Evolutionary conservation across 2,888 invertebrate genomes (phyloP), one percentile per base, ranked within the genome.

Genomic region (Lypha dubia): DNA sequence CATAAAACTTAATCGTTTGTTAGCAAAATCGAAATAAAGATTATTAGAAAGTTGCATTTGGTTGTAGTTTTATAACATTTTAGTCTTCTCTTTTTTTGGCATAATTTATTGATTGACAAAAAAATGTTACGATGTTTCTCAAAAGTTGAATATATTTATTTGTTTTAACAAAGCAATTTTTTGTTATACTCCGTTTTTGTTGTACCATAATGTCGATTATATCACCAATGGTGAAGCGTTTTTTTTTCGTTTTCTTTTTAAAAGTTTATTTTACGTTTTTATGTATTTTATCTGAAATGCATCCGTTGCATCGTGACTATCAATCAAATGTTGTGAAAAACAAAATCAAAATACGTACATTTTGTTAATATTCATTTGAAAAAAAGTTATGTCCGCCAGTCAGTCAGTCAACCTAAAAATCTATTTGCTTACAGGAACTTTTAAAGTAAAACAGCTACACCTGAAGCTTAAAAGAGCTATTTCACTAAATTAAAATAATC

Each of bases 391-490:
- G 58, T 65, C 71, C 71, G 71, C 77, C 82, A 76, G 58, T 49
- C 73, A 83, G 76, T 83, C 82, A 83, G 58, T 58, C 73, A 56
- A 70, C 58, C 56, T 71, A 73, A 71, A 79, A 58, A 76, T 35
- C 8, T 46, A 63, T 65, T 67, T 67, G 56, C 53, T 35, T 65
- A 38, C 13, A 24, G 38, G 11, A 22, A 68, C 60, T 51, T 62
- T 22, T 5, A 3, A n/a, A 32, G 5, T 49, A 32, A 15, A 5
- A 15, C 28, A 28, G 5, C 28, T 5, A 4, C 28, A 2, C 3
- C 35, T 15, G 49, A 17, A 9, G 1, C 9, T 22, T 4, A 1
- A 53, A 22, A 13, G 51, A 53, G 3, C 24, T 24, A 17, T 7
- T 17, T 46, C 28, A 28, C 5, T 28, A 2, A 28, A 28, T 4